A percentile compares a stretch with the other conserved stretches of the same genome.
These are phyloP conservation scores for Fulmarus glacialis DNA, from an alignment of 2,113 vertebrate species.

Conservation along the genomic window DNA sequence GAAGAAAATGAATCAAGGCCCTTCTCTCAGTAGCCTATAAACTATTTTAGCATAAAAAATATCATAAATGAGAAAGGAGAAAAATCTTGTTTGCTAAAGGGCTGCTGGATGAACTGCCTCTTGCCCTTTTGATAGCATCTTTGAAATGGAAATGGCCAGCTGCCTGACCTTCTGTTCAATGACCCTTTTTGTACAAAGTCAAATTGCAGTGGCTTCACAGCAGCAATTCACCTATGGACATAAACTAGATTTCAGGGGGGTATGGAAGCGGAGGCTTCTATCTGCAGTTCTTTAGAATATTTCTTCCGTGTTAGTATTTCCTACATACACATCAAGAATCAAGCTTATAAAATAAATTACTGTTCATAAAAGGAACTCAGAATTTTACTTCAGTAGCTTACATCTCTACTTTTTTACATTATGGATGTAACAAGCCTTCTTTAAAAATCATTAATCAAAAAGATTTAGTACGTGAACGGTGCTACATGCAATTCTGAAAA, in stretches of 20 bases:
- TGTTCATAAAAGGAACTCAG: neutral
- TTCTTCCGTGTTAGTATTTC: neutral
- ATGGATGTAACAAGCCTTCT: constrained; percentile 35
- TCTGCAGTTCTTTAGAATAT: constrained; percentile 45
- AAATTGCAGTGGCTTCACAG: constrained; percentile 83
- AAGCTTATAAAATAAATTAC: constrained; percentile 46
- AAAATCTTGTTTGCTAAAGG: constrained; percentile 86
- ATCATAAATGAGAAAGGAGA: constrained; percentile 84
- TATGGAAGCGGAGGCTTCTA: constrained; percentile 28
- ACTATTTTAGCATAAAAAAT: constrained; percentile 86
- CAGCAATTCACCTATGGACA: constrained; percentile 83
- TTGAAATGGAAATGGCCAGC: constrained; percentile 99
- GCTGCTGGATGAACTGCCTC: constrained; percentile 82
- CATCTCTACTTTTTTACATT: neutral
- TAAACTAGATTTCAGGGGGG: constrained; percentile 72
- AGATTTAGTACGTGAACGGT: constrained; percentile 52
- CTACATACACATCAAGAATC: neutral
- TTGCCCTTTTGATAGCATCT: constrained; percentile 88
- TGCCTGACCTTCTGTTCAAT: constrained; percentile 96
- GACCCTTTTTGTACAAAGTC: constrained; percentile 94
- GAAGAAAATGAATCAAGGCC: constrained; percentile 82
- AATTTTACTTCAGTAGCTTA: constrained; percentile 11
- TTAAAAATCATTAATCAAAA: constrained; percentile 63
- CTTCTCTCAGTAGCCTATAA: constrained; percentile 78
- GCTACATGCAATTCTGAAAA: constrained; percentile 16